Evolutionary conservation across 1,140 invertebrate species (phyloP).

Genomic region (Nixonia krombeini): DNA sequence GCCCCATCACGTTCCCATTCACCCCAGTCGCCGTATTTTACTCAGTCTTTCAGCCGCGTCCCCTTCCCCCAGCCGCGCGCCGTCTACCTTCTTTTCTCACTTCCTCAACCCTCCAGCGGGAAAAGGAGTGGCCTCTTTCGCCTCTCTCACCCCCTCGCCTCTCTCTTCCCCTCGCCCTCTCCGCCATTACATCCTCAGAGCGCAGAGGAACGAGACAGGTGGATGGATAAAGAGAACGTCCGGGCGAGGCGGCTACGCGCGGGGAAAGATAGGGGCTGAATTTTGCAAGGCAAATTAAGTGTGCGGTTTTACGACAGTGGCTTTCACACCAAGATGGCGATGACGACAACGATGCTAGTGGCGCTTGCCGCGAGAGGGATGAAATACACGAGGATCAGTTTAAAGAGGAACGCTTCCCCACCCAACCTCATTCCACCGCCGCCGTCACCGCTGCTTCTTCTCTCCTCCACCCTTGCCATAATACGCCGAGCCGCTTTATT

Average conservation of each 20-base stretch:
- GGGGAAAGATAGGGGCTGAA: conserved; percentile 58
- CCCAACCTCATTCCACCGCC: too few species aligned
- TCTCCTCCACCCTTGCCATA: conserved; percentile 43
- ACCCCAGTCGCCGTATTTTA: conserved; percentile 26
- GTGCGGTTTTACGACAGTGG: conserved; percentile 69
- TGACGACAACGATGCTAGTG: conserved; percentile 41
- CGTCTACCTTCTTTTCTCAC: conserved; percentile 28
- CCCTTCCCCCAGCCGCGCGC: conserved; percentile 8
- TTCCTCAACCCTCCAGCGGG: conserved; percentile 26
- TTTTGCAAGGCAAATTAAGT: conserved; percentile 73
- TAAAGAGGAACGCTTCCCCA: too few species aligned
- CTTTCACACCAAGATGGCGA: conserved; percentile 61
- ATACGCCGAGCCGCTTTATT: conserved; percentile 49
- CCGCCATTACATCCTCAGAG: background rate
- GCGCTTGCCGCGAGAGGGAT: conserved; percentile 42
- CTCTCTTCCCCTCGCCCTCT: background rate
- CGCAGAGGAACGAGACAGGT: conserved; percentile 29
- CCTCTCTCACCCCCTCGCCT: conserved; percentile 2
- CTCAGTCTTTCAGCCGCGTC: conserved; percentile 37
- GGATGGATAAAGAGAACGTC: conserved; percentile 33
- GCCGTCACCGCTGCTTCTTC: too few species aligned
- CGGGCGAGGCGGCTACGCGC: conserved; percentile 15
- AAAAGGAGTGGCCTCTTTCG: background rate
- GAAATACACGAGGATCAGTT: conserved; percentile 56
- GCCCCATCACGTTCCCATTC: conserved; percentile 2